These are phyloP conservation scores for Leptinotarsa undecemlineata DNA, from an alignment of 1,140 invertebrate species.

Conservation along the genomic window DNA sequence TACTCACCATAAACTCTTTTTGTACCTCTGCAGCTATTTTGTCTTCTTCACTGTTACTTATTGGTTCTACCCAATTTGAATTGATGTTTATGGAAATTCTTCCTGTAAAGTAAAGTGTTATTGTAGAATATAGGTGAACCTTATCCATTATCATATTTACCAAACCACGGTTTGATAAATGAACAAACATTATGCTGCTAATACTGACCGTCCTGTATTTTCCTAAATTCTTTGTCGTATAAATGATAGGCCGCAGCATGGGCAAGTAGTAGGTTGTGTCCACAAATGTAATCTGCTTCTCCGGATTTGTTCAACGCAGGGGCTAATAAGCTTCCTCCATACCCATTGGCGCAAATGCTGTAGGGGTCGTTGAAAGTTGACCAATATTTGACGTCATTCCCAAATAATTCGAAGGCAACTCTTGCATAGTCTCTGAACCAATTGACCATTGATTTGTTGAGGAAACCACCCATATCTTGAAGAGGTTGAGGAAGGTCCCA, in stretches of 20 bases:
- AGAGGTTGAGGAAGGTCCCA: slow-evolving; percentile 50
- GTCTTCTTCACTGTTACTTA: background rate
- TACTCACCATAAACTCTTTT: background rate
- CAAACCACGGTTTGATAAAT: too few species aligned
- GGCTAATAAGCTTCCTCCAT: slow-evolving; percentile 36
- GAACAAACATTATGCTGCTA: too few species aligned
- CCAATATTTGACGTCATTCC: slow-evolving; percentile 57
- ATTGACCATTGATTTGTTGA: slow-evolving; percentile 43
- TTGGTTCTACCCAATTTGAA: background rate
- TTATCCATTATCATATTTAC: too few species aligned
- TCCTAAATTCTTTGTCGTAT: slow-evolving; percentile 42
- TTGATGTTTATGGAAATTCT: background rate
- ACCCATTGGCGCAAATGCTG: slow-evolving; percentile 43
- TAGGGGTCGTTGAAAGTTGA: slow-evolving; percentile 59
- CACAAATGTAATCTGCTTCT: slow-evolving; percentile 41
- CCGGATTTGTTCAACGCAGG: slow-evolving; percentile 39
- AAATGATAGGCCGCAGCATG: slow-evolving; percentile 42
- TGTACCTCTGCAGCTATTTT: background rate
- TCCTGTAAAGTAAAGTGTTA: background rate
- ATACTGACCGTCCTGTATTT: slow-evolving; percentile 34
- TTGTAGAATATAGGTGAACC: too few species aligned
- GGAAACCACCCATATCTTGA: slow-evolving; percentile 47
- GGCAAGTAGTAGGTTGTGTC: slow-evolving; percentile 40
- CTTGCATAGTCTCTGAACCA: slow-evolving; percentile 49
- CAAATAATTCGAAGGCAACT: slow-evolving; percentile 34